Base-by-base conservation (phyloP, 1,140 invertebrate genomes). In the Ceratoteleas bidentatus region DNA sequence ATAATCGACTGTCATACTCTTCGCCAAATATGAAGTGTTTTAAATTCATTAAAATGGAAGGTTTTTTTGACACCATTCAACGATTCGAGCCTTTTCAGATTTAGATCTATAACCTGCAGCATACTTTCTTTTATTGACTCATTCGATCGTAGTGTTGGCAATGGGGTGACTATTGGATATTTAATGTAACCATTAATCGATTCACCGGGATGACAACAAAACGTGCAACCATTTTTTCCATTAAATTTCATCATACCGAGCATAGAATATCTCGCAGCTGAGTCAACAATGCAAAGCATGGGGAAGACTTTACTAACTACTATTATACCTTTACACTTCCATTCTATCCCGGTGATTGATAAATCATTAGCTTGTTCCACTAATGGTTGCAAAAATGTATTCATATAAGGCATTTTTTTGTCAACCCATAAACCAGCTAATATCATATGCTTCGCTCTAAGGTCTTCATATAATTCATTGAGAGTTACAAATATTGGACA, bases 341-440 rank as follows among this genome's bases (percentile, higher is more conserved):
- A 65, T 9, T 43, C 14, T 6, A 65, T 52, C 3, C 61, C 61
- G 0, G 14, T 32, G 34, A 11, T n/a, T 10, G 61, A 52, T 40
- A 53, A 40, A 16, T 64, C 8, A 45, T 70, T 52, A 2, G 13
- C 56, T 53, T 60, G 45, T 36, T 52, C 3, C 6, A 64, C 49
- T 16, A 64, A 64, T 0, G 47, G 49, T 0, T 2, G 11, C 8
- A 70, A 60, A 43, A 70, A 52, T 34, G n/a, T 43, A 14, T 58
- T 60, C 68, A 70, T 58, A 10, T 43, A 13, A 4, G 45, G 49
- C 3, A n/a, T 10, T 32, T 33, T 60, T 13, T 40, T 38, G 11
- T 52, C 68, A n/a, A 70, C 49, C 56, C 56, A 70, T 13, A 70
- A 52, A 6, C 68, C 69, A 7, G 58, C 50, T 1, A 72, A 13